phyloP scores from a whole-genome alignment of 2,113 vertebrate genomes.

The Piprites chloris region DNA sequence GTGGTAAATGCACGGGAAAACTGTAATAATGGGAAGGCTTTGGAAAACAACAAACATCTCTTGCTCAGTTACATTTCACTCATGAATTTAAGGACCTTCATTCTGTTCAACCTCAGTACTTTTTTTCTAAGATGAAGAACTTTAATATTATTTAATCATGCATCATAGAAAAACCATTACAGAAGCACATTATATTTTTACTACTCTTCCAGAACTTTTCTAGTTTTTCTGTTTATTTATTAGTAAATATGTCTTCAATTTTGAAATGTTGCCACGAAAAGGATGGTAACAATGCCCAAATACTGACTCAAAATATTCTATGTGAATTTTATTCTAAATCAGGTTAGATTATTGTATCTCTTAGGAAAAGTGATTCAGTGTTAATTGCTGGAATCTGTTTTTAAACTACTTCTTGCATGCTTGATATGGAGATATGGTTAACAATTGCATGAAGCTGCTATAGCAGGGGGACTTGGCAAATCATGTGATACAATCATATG shows the following conservation, averaged over 20 bases:
- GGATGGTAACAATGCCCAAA: neutral
- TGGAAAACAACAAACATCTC: neutral
- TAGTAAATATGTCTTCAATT: neutral
- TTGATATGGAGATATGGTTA: neutral
- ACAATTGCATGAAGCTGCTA: neutral
- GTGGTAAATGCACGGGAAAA: neutral
- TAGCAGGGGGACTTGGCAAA: neutral
- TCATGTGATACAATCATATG: neutral
- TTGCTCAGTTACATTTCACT: neutral
- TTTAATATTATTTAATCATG: neutral
- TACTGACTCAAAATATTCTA: neutral
- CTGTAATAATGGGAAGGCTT: neutral
- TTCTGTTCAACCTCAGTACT: neutral
- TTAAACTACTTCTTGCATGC: neutral
- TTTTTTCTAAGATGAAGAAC: neutral
- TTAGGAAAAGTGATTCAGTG: neutral
- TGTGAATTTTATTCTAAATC: neutral
- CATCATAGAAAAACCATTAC: neutral
- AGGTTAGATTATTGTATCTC: neutral
- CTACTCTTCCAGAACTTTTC: neutral
- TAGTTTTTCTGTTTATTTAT: neutral
- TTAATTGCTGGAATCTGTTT: neutral
- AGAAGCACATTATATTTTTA: neutral
- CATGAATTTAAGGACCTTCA: neutral
- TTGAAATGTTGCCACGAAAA: neutral